phyloP scores from a whole-genome alignment of 1,140 invertebrate species.

The roundworm (Caenorhabditis elegans) region DNA sequence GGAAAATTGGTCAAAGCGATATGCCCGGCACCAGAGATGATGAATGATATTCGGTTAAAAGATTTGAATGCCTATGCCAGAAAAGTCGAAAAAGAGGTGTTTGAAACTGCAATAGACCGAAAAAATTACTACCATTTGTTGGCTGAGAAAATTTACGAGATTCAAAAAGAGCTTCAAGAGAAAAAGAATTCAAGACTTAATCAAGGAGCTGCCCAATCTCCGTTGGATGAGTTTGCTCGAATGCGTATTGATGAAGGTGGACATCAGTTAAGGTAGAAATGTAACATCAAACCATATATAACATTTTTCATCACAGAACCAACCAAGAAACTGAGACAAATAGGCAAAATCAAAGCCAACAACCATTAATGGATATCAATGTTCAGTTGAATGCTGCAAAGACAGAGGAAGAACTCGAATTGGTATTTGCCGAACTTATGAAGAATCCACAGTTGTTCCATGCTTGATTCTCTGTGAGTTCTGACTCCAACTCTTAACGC shows the following conservation, averaged over 20 bases:
- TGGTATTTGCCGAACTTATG: no score
- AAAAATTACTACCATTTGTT: slow-evolving; percentile 97
- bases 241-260: background rate
- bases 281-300: no score
- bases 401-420: no score
- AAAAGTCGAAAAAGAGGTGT: slow-evolving; percentile 99
- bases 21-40: slow-evolving; percentile 88
- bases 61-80: slow-evolving; percentile 95
- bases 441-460: no score
- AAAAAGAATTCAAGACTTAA: slow-evolving; percentile 81
- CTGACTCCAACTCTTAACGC: no score
- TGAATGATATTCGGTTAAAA: slow-evolving; percentile 91
- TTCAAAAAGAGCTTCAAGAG: slow-evolving; percentile 91
- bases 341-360: no score
- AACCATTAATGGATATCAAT: no score
- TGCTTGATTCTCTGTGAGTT: no score
- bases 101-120: slow-evolving; percentile 91
- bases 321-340: no score
- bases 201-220: slow-evolving; percentile 30
- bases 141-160: slow-evolving; percentile 99
- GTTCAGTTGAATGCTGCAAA: no score
- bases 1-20: slow-evolving; percentile 99
- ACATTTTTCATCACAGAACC: no score
- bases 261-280: no score
- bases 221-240: background rate